Evolutionary conservation across 2,797 vertebrate species (phyloP).

Genomic region (Steatocranus sp.): DNA sequence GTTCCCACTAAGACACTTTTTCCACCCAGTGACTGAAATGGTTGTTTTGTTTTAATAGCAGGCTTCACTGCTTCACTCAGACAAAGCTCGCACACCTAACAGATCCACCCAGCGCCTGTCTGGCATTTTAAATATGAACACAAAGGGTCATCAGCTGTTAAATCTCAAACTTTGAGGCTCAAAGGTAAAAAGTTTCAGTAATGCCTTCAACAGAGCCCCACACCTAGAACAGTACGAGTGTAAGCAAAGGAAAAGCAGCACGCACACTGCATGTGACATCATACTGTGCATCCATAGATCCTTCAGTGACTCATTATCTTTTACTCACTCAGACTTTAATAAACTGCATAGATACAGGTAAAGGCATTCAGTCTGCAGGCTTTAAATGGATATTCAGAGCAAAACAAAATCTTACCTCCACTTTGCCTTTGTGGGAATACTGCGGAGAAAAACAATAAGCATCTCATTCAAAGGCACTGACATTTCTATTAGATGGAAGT

Average conservation of each 20-base stretch:
- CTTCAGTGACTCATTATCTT: neutral
- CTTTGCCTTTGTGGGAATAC: conserved; percentile 22
- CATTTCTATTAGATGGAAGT: neutral
- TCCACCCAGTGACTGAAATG: conserved; percentile 37
- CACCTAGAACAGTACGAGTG: neutral
- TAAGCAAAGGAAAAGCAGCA: neutral
- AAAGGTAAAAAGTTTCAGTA: neutral
- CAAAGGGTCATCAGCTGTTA: neutral
- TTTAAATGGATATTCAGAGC: neutral
- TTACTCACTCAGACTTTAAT: neutral
- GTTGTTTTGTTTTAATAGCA: neutral
- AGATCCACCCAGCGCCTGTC: neutral
- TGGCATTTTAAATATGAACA: neutral
- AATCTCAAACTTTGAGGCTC: too few relatives aligned
- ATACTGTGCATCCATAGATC: neutral
- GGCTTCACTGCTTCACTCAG: conserved; percentile 23
- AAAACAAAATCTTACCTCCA: conserved; percentile 36
- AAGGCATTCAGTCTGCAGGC: neutral
- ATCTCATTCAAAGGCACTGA: neutral
- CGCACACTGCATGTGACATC: neutral
- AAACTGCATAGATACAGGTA: neutral
- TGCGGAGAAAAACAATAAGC: conserved; percentile 9
- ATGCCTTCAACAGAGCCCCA: too few relatives aligned
- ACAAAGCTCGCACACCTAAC: neutral
- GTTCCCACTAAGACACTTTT: conserved; percentile 52